A percentile compares a stretch with the other conserved stretches of the same genome.
These are phyloP conservation scores for Acanthacorydalis orientalis DNA, from an alignment of 2,888 invertebrate species.

Conservation along the genomic window DNA sequence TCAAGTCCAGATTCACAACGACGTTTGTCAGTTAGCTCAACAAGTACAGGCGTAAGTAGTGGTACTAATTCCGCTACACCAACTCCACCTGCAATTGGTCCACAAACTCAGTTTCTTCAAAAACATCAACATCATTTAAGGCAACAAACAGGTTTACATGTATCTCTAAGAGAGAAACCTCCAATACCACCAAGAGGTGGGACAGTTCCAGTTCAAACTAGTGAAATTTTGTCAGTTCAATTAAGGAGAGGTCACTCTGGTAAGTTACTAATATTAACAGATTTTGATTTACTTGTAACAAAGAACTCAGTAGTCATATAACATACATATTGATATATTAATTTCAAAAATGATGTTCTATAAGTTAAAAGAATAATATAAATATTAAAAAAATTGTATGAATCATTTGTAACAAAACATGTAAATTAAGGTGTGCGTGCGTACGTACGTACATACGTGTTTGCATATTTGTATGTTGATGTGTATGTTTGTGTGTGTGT, in stretches of 20 bases:
- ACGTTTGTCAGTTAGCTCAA: slow-evolving; percentile 21
- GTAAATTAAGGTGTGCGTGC: no score
- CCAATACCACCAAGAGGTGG: slow-evolving; percentile 40
- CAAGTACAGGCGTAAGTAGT: slow-evolving; percentile 18
- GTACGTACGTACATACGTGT: no score
- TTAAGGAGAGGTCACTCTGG: slow-evolving; percentile 17
- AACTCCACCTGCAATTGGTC: slow-evolving; percentile 14
- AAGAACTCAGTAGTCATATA: no score
- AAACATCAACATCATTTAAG: slow-evolving; percentile 23
- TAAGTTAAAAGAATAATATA: no score
- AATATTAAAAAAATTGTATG: no score
- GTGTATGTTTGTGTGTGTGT: no score
- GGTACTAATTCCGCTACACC: slow-evolving; percentile 15
- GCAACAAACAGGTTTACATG: slow-evolving; percentile 11
- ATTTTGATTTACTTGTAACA: no score
- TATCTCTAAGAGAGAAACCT: slow-evolving; percentile 29
- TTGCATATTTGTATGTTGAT: no score
- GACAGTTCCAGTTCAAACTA: slow-evolving; percentile 28
- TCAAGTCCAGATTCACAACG: slow-evolving; percentile 34
- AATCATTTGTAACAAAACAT: no score
- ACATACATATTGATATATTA: no score
- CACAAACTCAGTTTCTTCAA: slow-evolving; percentile 35
- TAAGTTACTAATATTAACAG: slow-evolving; percentile 11
- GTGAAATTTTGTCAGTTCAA: slow-evolving; percentile 18
- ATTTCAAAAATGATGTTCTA: no score